Percentiles rank a stretch among this genome's conserved stretches.
Conservation (phyloP, 2,797 vertebrate species). For the Nyctalus aviator region DNA sequence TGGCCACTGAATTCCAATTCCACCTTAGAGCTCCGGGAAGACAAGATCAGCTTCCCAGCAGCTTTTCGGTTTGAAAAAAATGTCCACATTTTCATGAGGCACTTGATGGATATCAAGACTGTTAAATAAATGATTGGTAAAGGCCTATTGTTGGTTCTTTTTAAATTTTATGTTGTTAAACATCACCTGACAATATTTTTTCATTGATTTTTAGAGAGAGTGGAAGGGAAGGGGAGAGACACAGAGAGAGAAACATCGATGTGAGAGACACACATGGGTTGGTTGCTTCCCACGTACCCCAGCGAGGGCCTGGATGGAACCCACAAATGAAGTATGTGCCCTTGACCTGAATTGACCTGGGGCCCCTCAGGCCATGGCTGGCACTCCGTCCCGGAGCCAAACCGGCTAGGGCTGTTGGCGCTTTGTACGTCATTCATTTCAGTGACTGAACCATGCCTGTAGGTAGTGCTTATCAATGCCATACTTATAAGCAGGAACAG, state of each 20-base stretch:
- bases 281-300: no score
- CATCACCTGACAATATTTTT: no score
- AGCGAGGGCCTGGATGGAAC: no score
- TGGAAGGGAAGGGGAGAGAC: no score
- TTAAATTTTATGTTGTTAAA: not conserved
- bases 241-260: no score
- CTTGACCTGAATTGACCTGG: no score
- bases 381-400: no score
- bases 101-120: conserved; percentile 35
- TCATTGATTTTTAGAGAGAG: no score
- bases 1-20: no score
- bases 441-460: not conserved
- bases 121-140: not conserved
- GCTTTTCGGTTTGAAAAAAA: not conserved
- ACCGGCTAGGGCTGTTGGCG: not conserved
- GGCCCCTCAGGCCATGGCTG: no score
- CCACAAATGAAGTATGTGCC: no score
- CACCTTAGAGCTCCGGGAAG: not conserved
- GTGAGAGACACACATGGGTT: no score
- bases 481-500: not conserved
- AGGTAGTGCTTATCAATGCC: not conserved
- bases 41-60: not conserved
- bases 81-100: conserved; percentile 18
- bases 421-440: conserved; percentile 19
- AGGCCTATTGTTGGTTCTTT: not conserved